Conservation (phyloP, 2,888 invertebrate genomes). For the Geophilus truncorum region DNA sequence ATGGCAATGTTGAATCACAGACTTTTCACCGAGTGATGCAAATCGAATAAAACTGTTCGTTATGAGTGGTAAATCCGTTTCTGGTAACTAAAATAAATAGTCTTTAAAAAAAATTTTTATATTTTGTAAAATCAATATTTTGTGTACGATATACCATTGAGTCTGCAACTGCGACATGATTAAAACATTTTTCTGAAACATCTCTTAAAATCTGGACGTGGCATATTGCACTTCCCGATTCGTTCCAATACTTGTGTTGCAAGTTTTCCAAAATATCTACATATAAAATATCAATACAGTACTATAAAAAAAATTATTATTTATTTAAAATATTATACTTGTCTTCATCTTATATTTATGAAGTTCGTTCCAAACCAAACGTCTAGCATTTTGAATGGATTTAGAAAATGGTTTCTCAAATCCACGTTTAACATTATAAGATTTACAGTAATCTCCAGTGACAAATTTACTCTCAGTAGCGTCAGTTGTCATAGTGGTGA, state of each 20-base stretch:
- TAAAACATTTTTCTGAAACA: background rate
- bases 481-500: constrained; percentile 50
- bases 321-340: constrained; percentile 40
- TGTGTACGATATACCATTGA: background rate
- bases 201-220: constrained; percentile 35
- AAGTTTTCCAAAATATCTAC: constrained; percentile 45
- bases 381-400: constrained; percentile 43
- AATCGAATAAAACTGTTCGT: background rate
- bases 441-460: constrained; percentile 43
- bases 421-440: constrained; percentile 27
- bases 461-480: constrained; percentile 47
- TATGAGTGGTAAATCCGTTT: background rate
- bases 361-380: constrained; percentile 47
- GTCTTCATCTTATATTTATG: constrained; percentile 44
- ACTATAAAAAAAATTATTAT: background rate
- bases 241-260: constrained; percentile 43
- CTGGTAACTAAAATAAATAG: constrained; percentile 22
- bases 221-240: background rate
- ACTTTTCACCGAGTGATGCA: background rate
- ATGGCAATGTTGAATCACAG: constrained; percentile 14
- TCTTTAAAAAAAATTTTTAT: background rate
- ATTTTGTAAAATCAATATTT: background rate
- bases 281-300: constrained; percentile 32
- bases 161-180: background rate
- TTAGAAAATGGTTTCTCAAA: constrained; percentile 35